A percentile compares a stretch with the other conserved stretches of the same genome.
Evolutionary conservation across 2,113 vertebrate genomes (phyloP).

Genomic region (Hemiscyllium ocellatum): DNA sequence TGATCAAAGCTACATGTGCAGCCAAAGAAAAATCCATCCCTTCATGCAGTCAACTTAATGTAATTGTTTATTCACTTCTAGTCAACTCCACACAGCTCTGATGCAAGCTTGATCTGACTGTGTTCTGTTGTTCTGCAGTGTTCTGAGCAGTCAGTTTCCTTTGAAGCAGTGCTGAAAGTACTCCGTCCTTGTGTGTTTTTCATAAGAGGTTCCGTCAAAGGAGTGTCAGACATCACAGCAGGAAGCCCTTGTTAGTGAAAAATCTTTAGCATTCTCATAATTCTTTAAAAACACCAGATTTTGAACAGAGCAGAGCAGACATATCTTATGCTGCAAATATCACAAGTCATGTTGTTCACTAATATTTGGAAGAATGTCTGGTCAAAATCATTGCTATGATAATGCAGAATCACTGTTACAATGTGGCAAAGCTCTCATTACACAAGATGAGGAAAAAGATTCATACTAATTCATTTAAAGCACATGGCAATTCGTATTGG

Average conservation of each 20-base stretch:
- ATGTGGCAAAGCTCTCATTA: constrained; percentile 46
- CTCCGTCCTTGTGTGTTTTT: neutral
- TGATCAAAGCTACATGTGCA: neutral
- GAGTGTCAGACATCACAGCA: neutral
- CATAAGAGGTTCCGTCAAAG: neutral
- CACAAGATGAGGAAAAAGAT: constrained; percentile 50
- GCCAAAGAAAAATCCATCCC: neutral
- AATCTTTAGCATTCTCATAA: neutral
- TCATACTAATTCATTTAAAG: constrained; percentile 50
- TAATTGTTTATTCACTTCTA: neutral
- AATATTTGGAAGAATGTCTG: constrained; percentile 50
- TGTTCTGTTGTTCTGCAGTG: neutral
- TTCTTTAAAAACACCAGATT: constrained; percentile 34
- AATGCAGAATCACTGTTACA: constrained; percentile 51
- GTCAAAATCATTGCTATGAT: constrained; percentile 53
- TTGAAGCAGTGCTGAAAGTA: neutral
- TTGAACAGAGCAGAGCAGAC: constrained; percentile 52
- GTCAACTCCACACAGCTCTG: neutral
- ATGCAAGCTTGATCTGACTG: neutral
- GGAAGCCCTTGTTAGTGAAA: neutral
- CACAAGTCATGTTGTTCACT: constrained; percentile 54
- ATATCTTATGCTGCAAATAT: constrained; percentile 46
- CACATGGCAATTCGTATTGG: constrained; percentile 43
- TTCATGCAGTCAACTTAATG: neutral
- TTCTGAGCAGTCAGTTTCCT: neutral